These are phyloP conservation scores for Odobenus rosmarus DNA, from an alignment of 2,113 vertebrate genomes.

Conservation along the genomic window DNA sequence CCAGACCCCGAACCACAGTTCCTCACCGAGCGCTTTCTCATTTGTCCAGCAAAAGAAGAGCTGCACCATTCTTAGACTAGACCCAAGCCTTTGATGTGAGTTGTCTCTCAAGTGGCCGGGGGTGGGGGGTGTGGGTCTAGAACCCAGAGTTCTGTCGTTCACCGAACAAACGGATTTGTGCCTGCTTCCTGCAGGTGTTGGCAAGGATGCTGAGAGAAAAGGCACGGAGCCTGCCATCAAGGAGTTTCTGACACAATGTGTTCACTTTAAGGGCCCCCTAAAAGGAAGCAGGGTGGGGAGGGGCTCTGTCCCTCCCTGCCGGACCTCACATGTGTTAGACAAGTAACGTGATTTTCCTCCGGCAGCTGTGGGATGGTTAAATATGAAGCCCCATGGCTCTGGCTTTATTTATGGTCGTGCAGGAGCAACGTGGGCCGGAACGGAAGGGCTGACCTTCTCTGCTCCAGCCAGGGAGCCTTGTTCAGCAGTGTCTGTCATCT, in stretches of 20 bases:
- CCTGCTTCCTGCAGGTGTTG: neutral
- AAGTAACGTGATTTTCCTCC: neutral
- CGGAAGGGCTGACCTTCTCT: neutral
- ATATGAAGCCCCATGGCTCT: neutral
- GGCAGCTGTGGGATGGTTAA: neutral
- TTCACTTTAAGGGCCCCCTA: neutral
- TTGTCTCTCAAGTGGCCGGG: neutral
- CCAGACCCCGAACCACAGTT: fast-evolving
- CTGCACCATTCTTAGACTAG: neutral
- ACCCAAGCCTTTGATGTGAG: too few species aligned
- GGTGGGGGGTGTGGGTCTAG: neutral
- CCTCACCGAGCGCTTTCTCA: neutral
- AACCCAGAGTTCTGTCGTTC: neutral
- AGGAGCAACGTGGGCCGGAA: too few species aligned
- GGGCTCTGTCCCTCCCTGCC: neutral
- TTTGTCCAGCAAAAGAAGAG: neutral
- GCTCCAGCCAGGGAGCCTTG: neutral
- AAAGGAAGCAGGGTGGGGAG: neutral
- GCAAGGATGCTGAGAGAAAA: neutral
- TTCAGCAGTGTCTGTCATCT: neutral
- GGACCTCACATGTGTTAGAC: neutral
- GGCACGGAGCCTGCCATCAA: neutral
- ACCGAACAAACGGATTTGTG: neutral
- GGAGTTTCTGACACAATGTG: neutral
- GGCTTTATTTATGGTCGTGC: neutral